A percentile compares a stretch with the other conserved stretches of the same genome.
Evolutionary conservation across 1,140 invertebrate species (phyloP).

Genomic region (Adoxophyes honmai): DNA sequence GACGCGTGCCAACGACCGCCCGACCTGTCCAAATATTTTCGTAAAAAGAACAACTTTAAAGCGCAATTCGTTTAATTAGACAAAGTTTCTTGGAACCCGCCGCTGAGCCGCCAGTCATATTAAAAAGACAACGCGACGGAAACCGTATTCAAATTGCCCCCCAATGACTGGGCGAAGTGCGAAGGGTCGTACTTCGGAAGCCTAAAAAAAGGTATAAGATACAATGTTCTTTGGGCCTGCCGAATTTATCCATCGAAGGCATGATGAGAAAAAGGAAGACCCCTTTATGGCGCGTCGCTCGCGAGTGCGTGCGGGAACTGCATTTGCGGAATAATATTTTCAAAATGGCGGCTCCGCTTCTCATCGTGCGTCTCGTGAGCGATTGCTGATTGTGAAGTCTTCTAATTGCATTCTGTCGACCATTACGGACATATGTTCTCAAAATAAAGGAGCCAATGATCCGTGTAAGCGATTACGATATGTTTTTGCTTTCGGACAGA

Average conservation of each 20-base stretch:
- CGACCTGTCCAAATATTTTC: slow-evolving; percentile 36
- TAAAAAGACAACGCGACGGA: slow-evolving; percentile 27
- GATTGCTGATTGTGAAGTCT: slow-evolving; percentile 27
- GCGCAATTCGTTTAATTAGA: slow-evolving; percentile 36
- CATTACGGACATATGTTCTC: neutral
- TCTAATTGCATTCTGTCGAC: slow-evolving; percentile 36
- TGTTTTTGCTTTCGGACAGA: too few species aligned
- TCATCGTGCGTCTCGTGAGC: slow-evolving; percentile 30
- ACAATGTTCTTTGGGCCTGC: slow-evolving; percentile 36
- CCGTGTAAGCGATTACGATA: too few species aligned
- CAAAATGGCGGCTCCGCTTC: slow-evolving; percentile 34
- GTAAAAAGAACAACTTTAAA: slow-evolving; percentile 28
- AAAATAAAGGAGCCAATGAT: too few species aligned
- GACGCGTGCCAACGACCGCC: neutral
- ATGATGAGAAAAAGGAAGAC: slow-evolving; percentile 26
- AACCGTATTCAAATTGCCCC: slow-evolving; percentile 47
- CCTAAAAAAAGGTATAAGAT: slow-evolving; percentile 37
- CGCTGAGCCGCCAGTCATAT: slow-evolving; percentile 33
- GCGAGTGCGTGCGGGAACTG: slow-evolving; percentile 21
- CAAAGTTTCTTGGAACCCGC: slow-evolving; percentile 38
- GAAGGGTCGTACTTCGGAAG: slow-evolving; percentile 46
- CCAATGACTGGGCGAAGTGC: slow-evolving; percentile 38
- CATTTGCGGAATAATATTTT: slow-evolving; percentile 35
- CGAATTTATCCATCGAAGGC: slow-evolving; percentile 36
- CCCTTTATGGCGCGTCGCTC: slow-evolving; percentile 32